phyloP scores from a whole-genome alignment of 2,797 vertebrate genomes.

The Semotilus atromaculatus region DNA sequence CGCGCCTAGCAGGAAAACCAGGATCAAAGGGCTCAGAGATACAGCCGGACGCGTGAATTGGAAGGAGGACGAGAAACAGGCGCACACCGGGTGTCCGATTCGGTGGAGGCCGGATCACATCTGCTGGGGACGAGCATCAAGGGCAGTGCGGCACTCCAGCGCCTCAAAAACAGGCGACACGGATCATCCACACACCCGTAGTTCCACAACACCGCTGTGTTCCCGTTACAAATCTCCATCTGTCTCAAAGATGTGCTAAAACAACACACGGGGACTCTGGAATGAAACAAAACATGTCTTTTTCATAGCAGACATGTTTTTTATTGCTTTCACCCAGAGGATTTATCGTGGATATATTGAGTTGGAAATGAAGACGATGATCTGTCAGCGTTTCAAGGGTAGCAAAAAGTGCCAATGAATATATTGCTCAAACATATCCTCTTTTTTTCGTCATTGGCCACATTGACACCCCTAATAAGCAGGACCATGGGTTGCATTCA shows the following conservation, averaged over 20 bases:
- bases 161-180: constrained; percentile 76
- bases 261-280: constrained; percentile 49
- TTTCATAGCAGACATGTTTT: constrained; percentile 42
- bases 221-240: constrained; percentile 58
- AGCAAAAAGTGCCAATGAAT: constrained; percentile 78
- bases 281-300: constrained; percentile 65
- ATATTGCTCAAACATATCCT: constrained; percentile 73
- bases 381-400: constrained; percentile 68
- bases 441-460: constrained; percentile 75
- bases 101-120: constrained; percentile 77
- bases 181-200: constrained; percentile 71
- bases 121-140: constrained; percentile 82
- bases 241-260: constrained; percentile 58
- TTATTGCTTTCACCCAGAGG: constrained; percentile 50
- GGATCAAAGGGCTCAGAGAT: constrained; percentile 80
- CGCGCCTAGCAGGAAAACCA: constrained; percentile 75
- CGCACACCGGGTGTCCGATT: constrained; percentile 67
- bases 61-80: constrained; percentile 68
- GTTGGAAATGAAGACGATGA: constrained; percentile 69
- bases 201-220: constrained; percentile 58
- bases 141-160: constrained; percentile 83
- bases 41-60: constrained; percentile 77
- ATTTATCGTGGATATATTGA: constrained; percentile 55
- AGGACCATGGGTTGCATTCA: constrained; percentile 95
- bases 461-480: constrained; percentile 75